Evolutionary conservation across 2,797 vertebrate genomes (phyloP).

Genomic region (Amazona finschi): DNA sequence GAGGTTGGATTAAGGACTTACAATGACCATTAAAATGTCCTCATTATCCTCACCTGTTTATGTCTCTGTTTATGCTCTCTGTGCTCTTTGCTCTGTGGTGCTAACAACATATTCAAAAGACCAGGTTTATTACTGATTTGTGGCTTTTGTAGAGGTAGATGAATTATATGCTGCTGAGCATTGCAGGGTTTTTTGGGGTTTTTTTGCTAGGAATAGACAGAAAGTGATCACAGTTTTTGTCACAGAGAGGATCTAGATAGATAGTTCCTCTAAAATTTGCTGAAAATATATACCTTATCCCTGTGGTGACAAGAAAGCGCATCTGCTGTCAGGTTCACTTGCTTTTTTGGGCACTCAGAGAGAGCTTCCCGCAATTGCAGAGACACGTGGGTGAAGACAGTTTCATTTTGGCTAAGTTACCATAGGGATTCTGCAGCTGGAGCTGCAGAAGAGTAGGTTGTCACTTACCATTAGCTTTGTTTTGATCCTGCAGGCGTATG

Average conservation of each 20-base stretch:
- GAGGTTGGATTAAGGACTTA: not conserved
- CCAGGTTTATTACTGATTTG: not conserved
- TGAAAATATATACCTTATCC: not conserved
- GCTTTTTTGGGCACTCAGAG: not conserved
- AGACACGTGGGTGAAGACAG: not conserved
- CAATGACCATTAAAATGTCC: not conserved
- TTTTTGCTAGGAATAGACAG: not conserved
- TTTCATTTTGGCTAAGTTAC: constrained; percentile 43
- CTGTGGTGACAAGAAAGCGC: not conserved
- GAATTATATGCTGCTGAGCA: not conserved
- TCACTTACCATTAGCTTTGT: constrained; percentile 36
- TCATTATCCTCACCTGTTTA: not conserved
- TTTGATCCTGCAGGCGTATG: not conserved
- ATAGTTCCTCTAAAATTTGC: not conserved
- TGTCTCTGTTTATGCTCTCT: not conserved
- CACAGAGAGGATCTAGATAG: not conserved
- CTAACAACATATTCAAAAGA: not conserved
- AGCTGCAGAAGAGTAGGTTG: constrained; percentile 25
- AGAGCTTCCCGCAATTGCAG: not conserved
- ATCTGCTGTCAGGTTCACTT: constrained; percentile 9
- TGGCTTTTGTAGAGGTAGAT: not conserved
- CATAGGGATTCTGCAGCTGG: constrained; percentile 42
- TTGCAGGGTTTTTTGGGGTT: not conserved
- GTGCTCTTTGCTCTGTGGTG: not conserved
- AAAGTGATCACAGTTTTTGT: not conserved